Conservation (phyloP, 2,888 invertebrate species). For the Plebejus anna region DNA sequence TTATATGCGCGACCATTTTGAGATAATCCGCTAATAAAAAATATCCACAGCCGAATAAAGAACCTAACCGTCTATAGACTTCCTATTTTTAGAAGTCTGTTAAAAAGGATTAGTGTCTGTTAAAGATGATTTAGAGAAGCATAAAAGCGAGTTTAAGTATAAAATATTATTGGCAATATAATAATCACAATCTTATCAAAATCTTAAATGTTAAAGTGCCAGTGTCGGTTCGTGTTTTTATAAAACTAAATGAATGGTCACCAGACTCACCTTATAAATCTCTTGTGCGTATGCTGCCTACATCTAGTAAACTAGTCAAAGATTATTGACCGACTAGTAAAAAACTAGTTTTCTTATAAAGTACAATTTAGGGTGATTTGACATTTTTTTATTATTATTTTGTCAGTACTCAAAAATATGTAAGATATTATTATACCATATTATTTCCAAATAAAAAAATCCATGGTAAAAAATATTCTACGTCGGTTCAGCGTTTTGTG, state of each 20-base stretch:
- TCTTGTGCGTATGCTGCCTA: background rate
- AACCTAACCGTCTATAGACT: too few species aligned
- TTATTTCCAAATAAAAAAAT: too few species aligned
- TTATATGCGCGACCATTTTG: background rate
- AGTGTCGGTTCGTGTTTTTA: background rate
- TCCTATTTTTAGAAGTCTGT: too few species aligned
- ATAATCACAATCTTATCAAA: too few species aligned
- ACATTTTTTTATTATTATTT: too few species aligned
- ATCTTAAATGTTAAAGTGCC: background rate
- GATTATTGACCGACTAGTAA: background rate
- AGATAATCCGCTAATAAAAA: background rate
- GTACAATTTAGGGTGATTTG: background rate
- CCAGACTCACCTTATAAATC: background rate
- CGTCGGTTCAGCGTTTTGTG: too few species aligned
- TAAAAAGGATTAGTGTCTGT: background rate
- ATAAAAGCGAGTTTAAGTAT: background rate
- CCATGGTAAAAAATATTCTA: too few species aligned
- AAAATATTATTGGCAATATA: background rate
- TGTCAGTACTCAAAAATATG: too few species aligned
- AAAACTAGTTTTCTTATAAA: background rate
- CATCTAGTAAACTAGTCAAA: conserved; percentile 9
- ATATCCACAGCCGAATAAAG: too few species aligned
- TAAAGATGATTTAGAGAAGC: background rate
- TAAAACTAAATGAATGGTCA: background rate
- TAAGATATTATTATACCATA: too few species aligned